Base-by-base conservation (phyloP, 2,113 vertebrate genomes). In the Sander vitreus region DNA sequence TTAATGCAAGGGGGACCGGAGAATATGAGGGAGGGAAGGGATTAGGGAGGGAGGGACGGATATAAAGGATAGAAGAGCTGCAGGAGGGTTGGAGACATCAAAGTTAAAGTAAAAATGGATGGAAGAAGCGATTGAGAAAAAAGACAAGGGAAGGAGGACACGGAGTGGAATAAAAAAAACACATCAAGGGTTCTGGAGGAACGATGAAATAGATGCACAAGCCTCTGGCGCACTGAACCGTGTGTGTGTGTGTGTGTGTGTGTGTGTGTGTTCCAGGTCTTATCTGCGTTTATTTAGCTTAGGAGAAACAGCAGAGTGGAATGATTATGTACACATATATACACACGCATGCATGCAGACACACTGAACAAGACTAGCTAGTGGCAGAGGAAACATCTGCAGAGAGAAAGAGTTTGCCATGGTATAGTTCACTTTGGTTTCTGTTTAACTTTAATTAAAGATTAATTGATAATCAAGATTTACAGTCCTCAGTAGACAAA, bases 131-230 rank as follows among this genome's bases (percentile, higher is more conserved):
- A 65, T 16, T n/a, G 45, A 47, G 21, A 21, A 64, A 39, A 25
- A 23, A 47, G 43, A 25, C 39, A 62, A 62, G 21, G 39, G 14
- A 23, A 45, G 43, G 15, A 36, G 27, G 8, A 60, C 10, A 11
- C 30, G 7, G 4, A 23, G 36, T 16, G n/a, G 30, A 30, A 10
- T 16, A 16, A 8, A 47, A 12, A 60, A 6, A 65, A 48, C n/a
- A 63, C 47, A 75, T 64, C 21, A 64, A 76, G 50, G 30, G 47
- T 43, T 75, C 6, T 53, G 45, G 48, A 54, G n/a, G 15, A 75
- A 66, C 2, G 48, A 48, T 1, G 48, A 27, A 47, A 65, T 36
- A 51, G 16, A 68, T 18, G 30, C 58, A 55, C 4, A 4, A 70
- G 51, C 50, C 58, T 66, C 67, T 7, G 16, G 66, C 5, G 5